A percentile compares a stretch with the other conserved stretches of the same genome.
phyloP scores from a whole-genome alignment of 37 sponge, comb jelly and placozoan genomes.

The Haliclona indistincta region DNA sequence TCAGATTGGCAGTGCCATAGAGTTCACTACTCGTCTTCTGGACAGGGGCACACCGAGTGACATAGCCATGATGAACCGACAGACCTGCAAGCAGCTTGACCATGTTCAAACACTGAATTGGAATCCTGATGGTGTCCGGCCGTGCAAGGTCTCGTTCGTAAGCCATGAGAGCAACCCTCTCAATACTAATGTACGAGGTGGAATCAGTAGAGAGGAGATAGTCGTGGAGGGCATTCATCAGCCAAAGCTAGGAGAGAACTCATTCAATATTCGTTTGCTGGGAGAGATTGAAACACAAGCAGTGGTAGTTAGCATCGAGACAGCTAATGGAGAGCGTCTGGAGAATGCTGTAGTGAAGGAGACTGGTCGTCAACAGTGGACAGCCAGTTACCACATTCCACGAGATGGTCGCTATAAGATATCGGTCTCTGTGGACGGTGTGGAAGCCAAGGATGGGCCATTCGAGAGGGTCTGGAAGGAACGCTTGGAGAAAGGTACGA shows the following conservation, averaged over 20 bases:
- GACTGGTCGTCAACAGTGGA: not conserved
- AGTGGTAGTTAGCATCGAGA: not conserved
- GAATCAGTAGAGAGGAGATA: not conserved
- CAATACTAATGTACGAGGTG: not conserved
- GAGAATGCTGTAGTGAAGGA: not conserved
- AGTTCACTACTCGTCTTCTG: slow-evolving; percentile 8
- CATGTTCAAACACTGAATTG: slow-evolving; percentile 9
- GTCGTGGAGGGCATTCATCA: not conserved
- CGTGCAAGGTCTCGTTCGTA: not conserved
- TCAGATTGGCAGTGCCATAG: slow-evolving; percentile 1
- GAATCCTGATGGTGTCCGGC: not conserved
- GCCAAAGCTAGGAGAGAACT: not conserved
- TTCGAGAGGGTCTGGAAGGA: not conserved
- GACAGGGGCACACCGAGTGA: slow-evolving; percentile 5
- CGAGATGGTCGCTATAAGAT: not conserved
- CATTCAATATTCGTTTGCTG: not conserved
- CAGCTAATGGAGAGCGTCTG: not conserved
- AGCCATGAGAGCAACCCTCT: slow-evolving; percentile 2
- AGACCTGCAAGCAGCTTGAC: slow-evolving; percentile 1
- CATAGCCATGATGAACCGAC: slow-evolving; percentile 4
- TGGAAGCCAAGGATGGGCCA: not conserved
- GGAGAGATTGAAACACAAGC: not conserved
- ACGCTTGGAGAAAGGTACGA: not conserved
- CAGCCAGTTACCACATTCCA: not conserved
- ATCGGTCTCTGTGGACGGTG: not conserved